Conservation (phyloP, 2,113 vertebrate species). For the Petrocephalus microphthalmus region DNA sequence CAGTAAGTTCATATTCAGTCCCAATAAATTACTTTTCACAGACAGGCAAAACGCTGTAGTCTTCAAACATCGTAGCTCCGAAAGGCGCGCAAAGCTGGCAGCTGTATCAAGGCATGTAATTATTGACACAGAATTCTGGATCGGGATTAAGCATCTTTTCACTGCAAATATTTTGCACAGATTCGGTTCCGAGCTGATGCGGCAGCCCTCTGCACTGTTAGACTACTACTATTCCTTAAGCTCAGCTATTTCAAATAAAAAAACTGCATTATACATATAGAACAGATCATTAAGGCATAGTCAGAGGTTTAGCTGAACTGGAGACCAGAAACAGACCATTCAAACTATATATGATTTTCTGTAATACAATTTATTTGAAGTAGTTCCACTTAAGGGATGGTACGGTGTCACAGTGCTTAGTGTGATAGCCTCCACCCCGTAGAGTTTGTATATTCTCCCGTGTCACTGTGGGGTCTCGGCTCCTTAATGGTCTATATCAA, state of each 20-base stretch:
- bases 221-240: not conserved
- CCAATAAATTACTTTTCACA: not conserved
- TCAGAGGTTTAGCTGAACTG: not conserved
- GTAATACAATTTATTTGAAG: not conserved
- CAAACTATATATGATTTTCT: not conserved
- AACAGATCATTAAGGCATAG: not conserved
- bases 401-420: not conserved
- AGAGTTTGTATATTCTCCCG: not conserved
- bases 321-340: not conserved
- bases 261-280: not conserved
- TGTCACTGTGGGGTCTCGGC: not conserved
- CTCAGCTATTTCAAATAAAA: not conserved
- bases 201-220: not conserved
- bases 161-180: not conserved
- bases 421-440: not conserved
- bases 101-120: not conserved
- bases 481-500: not conserved
- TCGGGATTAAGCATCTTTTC: not conserved
- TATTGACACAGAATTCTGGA: not conserved
- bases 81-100: not conserved
- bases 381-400: not conserved
- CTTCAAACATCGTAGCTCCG: not conserved
- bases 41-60: not conserved
- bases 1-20: not conserved
- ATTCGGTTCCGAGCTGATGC: not conserved